phyloP scores from a whole-genome alignment of 2,113 vertebrate genomes.

The Corythoichthys intestinalis region DNA sequence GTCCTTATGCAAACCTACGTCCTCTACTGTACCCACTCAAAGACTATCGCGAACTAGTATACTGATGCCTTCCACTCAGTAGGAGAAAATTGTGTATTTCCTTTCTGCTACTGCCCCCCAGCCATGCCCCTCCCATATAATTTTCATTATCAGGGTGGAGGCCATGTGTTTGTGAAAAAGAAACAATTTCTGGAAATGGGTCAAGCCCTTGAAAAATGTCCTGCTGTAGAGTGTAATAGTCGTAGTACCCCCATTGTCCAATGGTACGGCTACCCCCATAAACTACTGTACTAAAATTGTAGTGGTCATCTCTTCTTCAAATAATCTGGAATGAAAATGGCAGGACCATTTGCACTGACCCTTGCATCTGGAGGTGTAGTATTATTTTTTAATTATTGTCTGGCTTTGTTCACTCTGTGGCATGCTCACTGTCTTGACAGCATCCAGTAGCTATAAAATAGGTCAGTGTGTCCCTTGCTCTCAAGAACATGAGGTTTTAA shows the following conservation, averaged over 20 bases:
- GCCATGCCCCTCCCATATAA: constrained; percentile 1
- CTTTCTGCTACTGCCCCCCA: neutral
- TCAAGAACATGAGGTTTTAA: constrained; percentile 25
- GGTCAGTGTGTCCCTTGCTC: constrained; percentile 19
- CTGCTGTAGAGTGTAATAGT: constrained; percentile 32
- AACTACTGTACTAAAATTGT: neutral
- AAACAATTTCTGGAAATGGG: constrained; percentile 74
- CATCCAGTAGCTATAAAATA: constrained; percentile 29
- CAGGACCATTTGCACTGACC: constrained; percentile 50
- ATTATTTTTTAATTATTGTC: constrained; percentile 19
- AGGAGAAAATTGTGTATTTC: constrained; percentile 7
- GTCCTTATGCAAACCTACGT: too few species aligned
- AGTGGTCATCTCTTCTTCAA: constrained; percentile 10
- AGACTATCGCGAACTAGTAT: neutral
- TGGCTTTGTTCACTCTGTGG: neutral
- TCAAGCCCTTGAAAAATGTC: constrained; percentile 53
- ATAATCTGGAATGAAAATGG: constrained; percentile 42
- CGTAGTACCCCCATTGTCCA: constrained; percentile 36
- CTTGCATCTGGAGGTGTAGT: constrained; percentile 56
- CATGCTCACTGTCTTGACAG: constrained; percentile 16
- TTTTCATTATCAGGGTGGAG: constrained; percentile 26
- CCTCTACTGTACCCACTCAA: neutral
- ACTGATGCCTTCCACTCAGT: neutral
- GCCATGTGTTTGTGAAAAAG: constrained; percentile 34
- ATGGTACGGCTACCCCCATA: constrained; percentile 7